A percentile compares a stretch with the other conserved stretches of the same genome.
phyloP scores from a whole-genome alignment of 2,888 invertebrate species.

The Autographa pulchrina region DNA sequence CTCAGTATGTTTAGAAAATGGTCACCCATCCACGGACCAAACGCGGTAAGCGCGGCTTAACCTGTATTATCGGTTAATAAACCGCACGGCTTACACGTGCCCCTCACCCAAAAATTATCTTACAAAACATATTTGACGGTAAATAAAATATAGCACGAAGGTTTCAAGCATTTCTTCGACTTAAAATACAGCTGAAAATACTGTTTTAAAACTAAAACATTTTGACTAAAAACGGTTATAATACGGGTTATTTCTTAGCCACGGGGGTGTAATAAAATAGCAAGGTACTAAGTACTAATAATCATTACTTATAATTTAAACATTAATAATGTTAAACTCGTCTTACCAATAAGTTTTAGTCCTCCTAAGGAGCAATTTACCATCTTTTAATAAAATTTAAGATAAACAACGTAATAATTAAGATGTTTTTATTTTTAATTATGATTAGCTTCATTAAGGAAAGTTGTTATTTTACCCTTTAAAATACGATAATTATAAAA shows the following conservation, averaged over 20 bases:
- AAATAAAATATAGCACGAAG: too few relatives aligned
- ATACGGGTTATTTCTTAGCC: conserved; percentile 1
- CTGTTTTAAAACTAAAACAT: background rate
- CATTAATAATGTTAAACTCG: conserved; percentile 33
- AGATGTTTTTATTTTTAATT: conserved; percentile 50
- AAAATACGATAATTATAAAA: conserved; percentile 20
- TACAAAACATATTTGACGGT: too few relatives aligned
- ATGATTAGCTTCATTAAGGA: conserved; percentile 54
- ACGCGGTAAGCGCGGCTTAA: too few relatives aligned
- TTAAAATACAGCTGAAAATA: too few relatives aligned
- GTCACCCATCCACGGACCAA: too few relatives aligned
- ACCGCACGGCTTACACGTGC: too few relatives aligned
- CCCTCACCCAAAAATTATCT: too few relatives aligned
- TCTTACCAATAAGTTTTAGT: conserved; percentile 32
- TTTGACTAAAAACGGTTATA: background rate
- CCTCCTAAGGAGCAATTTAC: conserved; percentile 46
- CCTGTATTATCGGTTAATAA: too few relatives aligned
- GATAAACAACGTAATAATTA: conserved; percentile 31
- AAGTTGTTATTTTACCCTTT: conserved; percentile 44
- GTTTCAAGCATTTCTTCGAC: too few relatives aligned
- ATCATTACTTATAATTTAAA: conserved; percentile 37
- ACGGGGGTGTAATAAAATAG: background rate
- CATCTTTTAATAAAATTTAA: conserved; percentile 38
- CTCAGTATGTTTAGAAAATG: too few relatives aligned
- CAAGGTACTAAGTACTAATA: conserved; percentile 32